Conservation (phyloP, 1,140 invertebrate species). For the Melipona quadrifasciata region DNA sequence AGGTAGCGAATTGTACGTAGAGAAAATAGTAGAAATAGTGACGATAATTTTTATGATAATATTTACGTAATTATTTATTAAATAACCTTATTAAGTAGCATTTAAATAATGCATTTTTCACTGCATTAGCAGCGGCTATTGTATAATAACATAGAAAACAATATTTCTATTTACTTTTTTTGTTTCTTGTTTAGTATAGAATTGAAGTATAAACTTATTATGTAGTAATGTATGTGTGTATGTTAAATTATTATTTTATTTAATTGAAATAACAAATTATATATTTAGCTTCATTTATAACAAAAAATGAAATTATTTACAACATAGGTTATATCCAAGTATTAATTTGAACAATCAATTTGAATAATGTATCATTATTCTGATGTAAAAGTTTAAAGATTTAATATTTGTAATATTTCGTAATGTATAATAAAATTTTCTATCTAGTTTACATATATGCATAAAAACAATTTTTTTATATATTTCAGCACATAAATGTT, state of each 20-base stretch:
- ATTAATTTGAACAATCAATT: neutral
- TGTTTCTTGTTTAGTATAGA: neutral
- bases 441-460: neutral
- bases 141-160: slow-evolving; percentile 18
- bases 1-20: neutral
- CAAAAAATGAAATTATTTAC: slow-evolving; percentile 3
- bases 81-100: slow-evolving; percentile 24
- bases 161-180: neutral
- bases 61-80: slow-evolving; percentile 39
- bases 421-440: neutral
- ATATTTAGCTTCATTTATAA: neutral
- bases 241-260: neutral
- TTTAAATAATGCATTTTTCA: slow-evolving; percentile 30
- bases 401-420: neutral
- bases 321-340: neutral
- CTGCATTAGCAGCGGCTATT: neutral
- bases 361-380: neutral
- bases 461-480: neutral
- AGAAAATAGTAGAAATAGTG: neutral
- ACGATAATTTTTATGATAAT: slow-evolving; percentile 12
- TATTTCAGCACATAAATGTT: neutral
- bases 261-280: neutral
- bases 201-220: neutral
- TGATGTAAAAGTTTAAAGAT: neutral
- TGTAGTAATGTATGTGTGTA: neutral